These are phyloP conservation scores for Lamproptera curius DNA, from an alignment of 2,888 invertebrate species.

Conservation along the genomic window DNA sequence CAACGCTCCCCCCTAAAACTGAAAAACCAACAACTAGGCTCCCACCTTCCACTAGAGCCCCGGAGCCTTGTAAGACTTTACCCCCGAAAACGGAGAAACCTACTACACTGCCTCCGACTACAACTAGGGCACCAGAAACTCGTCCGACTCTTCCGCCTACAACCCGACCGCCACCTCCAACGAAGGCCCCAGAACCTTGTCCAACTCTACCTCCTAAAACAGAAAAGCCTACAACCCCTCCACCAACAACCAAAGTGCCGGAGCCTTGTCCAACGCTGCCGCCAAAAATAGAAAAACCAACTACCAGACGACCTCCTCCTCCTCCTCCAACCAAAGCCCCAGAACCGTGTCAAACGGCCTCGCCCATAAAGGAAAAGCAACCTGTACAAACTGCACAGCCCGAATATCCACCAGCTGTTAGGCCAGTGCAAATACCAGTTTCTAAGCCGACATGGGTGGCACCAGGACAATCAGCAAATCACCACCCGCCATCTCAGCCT, in stretches of 20 bases:
- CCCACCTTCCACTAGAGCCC: background rate
- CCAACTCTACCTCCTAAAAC: slow-evolving; percentile 3
- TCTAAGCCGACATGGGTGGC: background rate
- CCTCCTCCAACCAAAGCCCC: background rate
- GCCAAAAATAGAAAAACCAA: background rate
- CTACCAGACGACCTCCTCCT: background rate
- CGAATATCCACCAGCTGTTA: background rate
- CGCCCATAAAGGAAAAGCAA: background rate
- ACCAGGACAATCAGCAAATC: background rate
- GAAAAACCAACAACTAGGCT: background rate
- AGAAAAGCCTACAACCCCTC: background rate
- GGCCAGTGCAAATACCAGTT: background rate
- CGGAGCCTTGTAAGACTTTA: background rate
- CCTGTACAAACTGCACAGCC: background rate
- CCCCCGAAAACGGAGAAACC: background rate
- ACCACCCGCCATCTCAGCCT: background rate
- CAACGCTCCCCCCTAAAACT: background rate
- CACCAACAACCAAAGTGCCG: background rate
- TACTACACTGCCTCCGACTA: background rate
- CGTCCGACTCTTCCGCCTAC: slow-evolving; percentile 3
- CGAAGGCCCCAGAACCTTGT: background rate
- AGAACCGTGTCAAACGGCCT: background rate
- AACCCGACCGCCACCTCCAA: background rate
- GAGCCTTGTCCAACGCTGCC: background rate
- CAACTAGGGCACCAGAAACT: slow-evolving; percentile 5